Evolutionary conservation across 2,113 vertebrate species (phyloP).

Genomic region (Leptocoma aspasia): DNA sequence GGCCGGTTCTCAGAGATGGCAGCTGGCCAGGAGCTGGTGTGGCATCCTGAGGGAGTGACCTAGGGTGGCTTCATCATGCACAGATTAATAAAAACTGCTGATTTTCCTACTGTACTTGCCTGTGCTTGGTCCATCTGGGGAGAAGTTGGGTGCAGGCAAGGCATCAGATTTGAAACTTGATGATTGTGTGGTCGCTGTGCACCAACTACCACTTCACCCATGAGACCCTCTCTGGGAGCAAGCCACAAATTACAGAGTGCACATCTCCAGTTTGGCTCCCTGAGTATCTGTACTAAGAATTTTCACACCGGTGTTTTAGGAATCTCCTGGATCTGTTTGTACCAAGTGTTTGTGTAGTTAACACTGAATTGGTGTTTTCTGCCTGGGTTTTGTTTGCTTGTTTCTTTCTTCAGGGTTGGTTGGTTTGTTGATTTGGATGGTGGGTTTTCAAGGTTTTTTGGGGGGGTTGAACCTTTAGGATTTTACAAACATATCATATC

Average conservation of each 20-base stretch:
- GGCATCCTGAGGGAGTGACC: neutral
- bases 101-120: fast-evolving
- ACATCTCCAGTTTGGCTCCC: neutral
- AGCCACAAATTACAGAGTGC: neutral
- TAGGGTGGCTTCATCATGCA: neutral
- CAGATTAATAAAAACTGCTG: neutral
- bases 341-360: neutral
- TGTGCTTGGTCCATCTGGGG: neutral
- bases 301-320: neutral
- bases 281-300: neutral
- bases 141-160: neutral
- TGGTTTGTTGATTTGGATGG: neutral
- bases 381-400: neutral
- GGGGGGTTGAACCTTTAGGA: neutral
- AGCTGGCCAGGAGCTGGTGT: fast-evolving
- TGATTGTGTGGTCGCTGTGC: fast-evolving
- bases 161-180: neutral
- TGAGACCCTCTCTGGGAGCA: neutral
- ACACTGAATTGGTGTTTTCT: neutral
- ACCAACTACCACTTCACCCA: neutral
- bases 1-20: no score
- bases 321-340: neutral
- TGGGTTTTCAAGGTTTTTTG: fast-evolving
- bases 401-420: neutral
- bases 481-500: neutral